Conservation (phyloP, 2,113 vertebrate species). For the Geococcyx californianus region DNA sequence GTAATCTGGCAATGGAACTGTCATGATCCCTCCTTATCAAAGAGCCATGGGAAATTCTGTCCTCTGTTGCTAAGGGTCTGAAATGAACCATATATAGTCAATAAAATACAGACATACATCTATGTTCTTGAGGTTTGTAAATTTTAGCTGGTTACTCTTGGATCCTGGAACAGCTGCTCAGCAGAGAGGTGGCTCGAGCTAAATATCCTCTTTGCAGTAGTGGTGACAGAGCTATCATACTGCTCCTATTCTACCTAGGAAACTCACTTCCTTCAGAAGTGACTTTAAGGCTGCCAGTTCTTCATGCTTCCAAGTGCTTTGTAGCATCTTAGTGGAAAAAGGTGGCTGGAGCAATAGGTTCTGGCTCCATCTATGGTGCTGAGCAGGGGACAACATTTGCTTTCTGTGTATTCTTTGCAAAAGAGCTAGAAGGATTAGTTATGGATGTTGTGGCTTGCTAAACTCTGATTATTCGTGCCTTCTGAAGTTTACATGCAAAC, state of each 20-base stretch:
- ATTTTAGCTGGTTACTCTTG: neutral
- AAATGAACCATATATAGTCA: neutral
- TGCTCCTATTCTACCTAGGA: neutral
- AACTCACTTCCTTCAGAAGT: neutral
- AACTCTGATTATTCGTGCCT: neutral
- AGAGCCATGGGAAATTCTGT: neutral
- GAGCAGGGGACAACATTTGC: neutral
- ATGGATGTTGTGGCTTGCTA: neutral
- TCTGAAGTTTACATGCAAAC: neutral
- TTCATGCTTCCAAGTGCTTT: neutral
- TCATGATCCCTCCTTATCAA: neutral
- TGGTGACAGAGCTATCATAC: neutral
- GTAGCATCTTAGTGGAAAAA: neutral
- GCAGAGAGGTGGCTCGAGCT: neutral
- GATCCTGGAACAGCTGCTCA: neutral
- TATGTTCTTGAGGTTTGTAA: neutral
- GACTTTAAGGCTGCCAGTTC: neutral
- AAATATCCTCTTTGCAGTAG: neutral
- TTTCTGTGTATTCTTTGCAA: neutral
- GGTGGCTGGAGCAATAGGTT: neutral
- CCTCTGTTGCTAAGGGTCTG: neutral
- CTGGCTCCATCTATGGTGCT: neutral
- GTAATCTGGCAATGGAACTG: neutral
- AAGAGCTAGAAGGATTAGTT: slow-evolving; percentile 16
- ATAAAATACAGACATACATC: neutral